Conservation (phyloP, 2,888 invertebrate genomes). For the Synanthedon vespiformis region DNA sequence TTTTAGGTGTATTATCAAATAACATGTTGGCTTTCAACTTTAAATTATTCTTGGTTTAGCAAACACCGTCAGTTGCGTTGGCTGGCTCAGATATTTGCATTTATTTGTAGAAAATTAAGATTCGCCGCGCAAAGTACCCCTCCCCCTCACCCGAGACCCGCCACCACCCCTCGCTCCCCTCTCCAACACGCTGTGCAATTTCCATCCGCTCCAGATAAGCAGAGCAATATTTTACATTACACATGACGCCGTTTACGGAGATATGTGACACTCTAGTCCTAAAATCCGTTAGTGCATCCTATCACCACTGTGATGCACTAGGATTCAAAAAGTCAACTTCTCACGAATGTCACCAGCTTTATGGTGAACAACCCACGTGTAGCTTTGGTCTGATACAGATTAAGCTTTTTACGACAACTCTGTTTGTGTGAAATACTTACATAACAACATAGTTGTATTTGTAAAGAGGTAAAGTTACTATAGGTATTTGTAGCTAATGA, state of each 20-base stretch:
- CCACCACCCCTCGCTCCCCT: background rate
- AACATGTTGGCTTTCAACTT: constrained; percentile 9
- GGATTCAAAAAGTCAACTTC: constrained; percentile 2
- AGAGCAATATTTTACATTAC: constrained; percentile 40
- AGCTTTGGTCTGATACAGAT: too few species aligned
- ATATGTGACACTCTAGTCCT: constrained; percentile 10
- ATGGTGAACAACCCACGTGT: background rate
- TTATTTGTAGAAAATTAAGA: constrained; percentile 47
- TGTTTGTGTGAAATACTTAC: too few species aligned
- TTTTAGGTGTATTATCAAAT: background rate
- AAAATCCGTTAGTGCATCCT: background rate
- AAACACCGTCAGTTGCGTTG: constrained; percentile 9
- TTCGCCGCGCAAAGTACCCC: constrained; percentile 18
- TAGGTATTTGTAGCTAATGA: too few species aligned
- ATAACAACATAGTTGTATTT: too few species aligned
- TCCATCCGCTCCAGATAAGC: constrained; percentile 40
- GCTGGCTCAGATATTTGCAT: constrained; percentile 27
- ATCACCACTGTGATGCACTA: constrained; percentile 2
- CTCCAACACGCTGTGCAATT: constrained; percentile 26
- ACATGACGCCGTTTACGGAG: constrained; percentile 28
- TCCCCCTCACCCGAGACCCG: background rate
- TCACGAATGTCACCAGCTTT: constrained; percentile 3
- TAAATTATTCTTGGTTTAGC: constrained; percentile 9
- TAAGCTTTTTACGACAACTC: too few species aligned
- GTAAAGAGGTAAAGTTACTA: too few species aligned